phyloP scores from a whole-genome alignment of 2,797 vertebrate genomes.

The Bucorvus abyssinicus region DNA sequence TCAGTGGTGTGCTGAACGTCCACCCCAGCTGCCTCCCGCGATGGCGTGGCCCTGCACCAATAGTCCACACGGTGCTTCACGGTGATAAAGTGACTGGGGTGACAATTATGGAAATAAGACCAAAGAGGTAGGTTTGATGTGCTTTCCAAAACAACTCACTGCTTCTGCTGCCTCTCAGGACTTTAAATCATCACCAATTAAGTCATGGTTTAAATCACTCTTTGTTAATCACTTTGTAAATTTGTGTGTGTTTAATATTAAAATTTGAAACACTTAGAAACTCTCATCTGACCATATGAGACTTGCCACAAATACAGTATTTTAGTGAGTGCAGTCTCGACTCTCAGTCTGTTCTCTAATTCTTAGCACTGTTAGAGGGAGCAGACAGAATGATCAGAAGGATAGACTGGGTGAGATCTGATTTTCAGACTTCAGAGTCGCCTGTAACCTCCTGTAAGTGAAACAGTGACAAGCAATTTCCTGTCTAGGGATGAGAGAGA shows the following conservation, averaged over 20 bases:
- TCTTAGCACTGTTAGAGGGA: not conserved
- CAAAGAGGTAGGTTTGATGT: constrained; percentile 81
- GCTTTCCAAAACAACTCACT: not conserved
- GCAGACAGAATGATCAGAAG: not conserved
- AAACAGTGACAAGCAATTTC: not conserved
- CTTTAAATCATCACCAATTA: not conserved
- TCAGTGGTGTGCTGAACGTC: constrained; percentile 90
- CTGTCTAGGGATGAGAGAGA: not conserved
- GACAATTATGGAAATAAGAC: constrained; percentile 91
- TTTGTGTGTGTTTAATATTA: not conserved
- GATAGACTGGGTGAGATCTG: not conserved
- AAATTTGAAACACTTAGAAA: not conserved
- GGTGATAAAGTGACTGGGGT: constrained; percentile 89
- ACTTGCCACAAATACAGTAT: not conserved
- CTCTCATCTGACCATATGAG: not conserved
- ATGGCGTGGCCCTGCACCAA: constrained; percentile 92
- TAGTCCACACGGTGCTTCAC: constrained; percentile 88
- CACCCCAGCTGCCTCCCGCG: constrained; percentile 93
- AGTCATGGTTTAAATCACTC: not conserved
- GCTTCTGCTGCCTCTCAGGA: not conserved
- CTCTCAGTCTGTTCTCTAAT: not conserved
- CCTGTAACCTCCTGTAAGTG: not conserved
- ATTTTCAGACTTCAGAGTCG: not conserved
- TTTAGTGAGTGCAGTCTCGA: not conserved
- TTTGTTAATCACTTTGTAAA: rapidly evolving